These are phyloP conservation scores for Cheilosia vernalis DNA, from an alignment of 2,888 invertebrate species.

Conservation along the genomic window DNA sequence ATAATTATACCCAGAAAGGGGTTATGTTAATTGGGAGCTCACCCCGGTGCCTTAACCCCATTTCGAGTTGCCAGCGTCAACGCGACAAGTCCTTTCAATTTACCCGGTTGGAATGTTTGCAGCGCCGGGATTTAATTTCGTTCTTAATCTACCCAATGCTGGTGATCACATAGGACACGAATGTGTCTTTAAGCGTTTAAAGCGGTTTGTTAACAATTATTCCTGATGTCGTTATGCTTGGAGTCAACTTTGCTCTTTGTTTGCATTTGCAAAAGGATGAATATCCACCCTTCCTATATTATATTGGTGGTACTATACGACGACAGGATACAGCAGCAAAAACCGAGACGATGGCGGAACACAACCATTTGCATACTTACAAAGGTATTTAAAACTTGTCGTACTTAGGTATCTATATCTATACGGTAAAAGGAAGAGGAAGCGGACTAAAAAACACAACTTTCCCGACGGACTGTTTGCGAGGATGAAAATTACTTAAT, in stretches of 20 bases:
- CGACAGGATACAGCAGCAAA: slow-evolving; percentile 15
- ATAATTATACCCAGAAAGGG: slow-evolving; percentile 68
- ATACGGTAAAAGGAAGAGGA: slow-evolving; percentile 2
- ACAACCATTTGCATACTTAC: slow-evolving; percentile 64
- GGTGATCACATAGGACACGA: slow-evolving; percentile 44
- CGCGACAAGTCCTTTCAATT: slow-evolving; percentile 60
- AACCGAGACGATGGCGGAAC: slow-evolving; percentile 59
- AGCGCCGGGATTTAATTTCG: slow-evolving; percentile 56
- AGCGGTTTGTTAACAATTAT: slow-evolving; percentile 75
- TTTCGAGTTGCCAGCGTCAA: slow-evolving; percentile 51
- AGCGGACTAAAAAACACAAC: slow-evolving; percentile 1
- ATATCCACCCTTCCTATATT: slow-evolving; percentile 23
- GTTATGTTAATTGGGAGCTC: slow-evolving; percentile 72
- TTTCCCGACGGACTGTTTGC: slow-evolving; percentile 45
- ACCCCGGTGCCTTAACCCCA: slow-evolving; percentile 71
- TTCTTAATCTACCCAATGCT: slow-evolving; percentile 26
- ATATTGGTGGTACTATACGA: background rate
- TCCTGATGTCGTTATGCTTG: slow-evolving; percentile 70
- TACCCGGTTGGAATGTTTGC: slow-evolving; percentile 60
- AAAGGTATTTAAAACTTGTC: slow-evolving; percentile 59
- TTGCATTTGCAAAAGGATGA: slow-evolving; percentile 64
- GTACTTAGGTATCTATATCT: slow-evolving; percentile 7
- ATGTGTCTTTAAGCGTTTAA: slow-evolving; percentile 72
- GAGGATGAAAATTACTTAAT: slow-evolving; percentile 56
- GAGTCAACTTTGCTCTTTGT: slow-evolving; percentile 69